Evolutionary conservation across 2,888 invertebrate species (phyloP).

Genomic region (Silvanus unidentatus): DNA sequence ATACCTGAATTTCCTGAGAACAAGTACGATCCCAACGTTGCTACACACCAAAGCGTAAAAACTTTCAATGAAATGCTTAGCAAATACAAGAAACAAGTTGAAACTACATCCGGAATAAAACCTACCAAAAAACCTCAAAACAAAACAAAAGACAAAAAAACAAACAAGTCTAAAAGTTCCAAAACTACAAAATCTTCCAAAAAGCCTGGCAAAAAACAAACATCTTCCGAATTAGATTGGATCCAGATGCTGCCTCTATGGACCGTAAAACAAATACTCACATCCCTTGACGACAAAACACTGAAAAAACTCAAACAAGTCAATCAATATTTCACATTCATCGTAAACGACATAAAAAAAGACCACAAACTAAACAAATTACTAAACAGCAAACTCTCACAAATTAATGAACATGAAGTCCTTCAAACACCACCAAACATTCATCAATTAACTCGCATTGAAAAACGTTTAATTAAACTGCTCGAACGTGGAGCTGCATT

Average conservation of each 20-base stretch:
- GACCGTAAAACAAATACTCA: slow-evolving; percentile 30
- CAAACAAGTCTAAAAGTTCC: not conserved
- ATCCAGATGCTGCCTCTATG: slow-evolving; percentile 30
- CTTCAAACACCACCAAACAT: no score
- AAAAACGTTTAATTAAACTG: no score
- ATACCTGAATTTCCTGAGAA: no score
- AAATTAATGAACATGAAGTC: no score
- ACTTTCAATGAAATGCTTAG: no score
- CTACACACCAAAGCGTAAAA: no score
- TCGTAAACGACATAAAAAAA: slow-evolving; percentile 22
- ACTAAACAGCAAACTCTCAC: slow-evolving; percentile 12
- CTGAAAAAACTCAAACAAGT: slow-evolving; percentile 24
- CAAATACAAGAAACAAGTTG: no score
- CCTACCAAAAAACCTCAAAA: slow-evolving; percentile 7
- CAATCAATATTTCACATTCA: slow-evolving; percentile 27
- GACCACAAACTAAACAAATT: slow-evolving; percentile 23
- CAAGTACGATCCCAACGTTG: no score
- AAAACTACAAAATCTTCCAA: not conserved
- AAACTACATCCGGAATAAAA: not conserved
- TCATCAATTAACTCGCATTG: no score
- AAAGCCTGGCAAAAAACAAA: slow-evolving; percentile 3
- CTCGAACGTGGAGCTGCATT: no score
- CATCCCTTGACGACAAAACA: slow-evolving; percentile 24
- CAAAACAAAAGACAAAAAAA: slow-evolving; percentile 1
- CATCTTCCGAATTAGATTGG: slow-evolving; percentile 16